Base-by-base conservation (phyloP, 2,888 invertebrate genomes). In the Macrophya alboannulata region DNA sequence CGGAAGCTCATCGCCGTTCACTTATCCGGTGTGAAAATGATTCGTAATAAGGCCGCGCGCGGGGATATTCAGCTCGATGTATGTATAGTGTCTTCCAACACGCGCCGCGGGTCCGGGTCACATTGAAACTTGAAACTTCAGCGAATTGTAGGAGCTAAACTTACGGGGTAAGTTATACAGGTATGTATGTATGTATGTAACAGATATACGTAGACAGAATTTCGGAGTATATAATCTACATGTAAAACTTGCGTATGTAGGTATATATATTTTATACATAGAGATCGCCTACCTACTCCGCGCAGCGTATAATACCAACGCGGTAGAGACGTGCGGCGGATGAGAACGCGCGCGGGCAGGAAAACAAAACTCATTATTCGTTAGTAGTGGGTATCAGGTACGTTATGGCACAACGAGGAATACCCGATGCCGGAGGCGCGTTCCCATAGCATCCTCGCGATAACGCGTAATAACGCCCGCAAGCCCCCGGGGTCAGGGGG, bases 401-500 rank as follows among this genome's bases (percentile, higher is more conserved):
- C 91, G 89, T 91, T 91, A 91, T 90, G 91, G 91, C 88, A 90
- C 89, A 89, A 89, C 88, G 89, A 89, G 88, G 88, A 88, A 84
- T 81, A 85, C 84, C 62, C 82, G 65, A 6, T 12, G 88, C 92
- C 91, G 87, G 85, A 83, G 92, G 92, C 92, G 88, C 89, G 90
- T 93, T 92, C 92, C 92, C 92, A 92, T 92, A 92, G 92, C 92
- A 91, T 91, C 91, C 90, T 90, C 89, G 91, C 93, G 93, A 92
- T 92, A 92, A 92, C 92, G 92, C 92, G 92, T 92, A 92, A 92
- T 92, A 92, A 92, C 91, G 92, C 92, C 90, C 91, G 90, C 90
- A 89, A 88, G 89, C 91, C 83, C 92, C 90, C 88, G 83, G 68
- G 83, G 83, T 45, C 62, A 62, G 77, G 77, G 65, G 83, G 37